Evolutionary conservation across 2,113 vertebrate genomes (phyloP).

Genomic region (Bambusicola thoracicus): DNA sequence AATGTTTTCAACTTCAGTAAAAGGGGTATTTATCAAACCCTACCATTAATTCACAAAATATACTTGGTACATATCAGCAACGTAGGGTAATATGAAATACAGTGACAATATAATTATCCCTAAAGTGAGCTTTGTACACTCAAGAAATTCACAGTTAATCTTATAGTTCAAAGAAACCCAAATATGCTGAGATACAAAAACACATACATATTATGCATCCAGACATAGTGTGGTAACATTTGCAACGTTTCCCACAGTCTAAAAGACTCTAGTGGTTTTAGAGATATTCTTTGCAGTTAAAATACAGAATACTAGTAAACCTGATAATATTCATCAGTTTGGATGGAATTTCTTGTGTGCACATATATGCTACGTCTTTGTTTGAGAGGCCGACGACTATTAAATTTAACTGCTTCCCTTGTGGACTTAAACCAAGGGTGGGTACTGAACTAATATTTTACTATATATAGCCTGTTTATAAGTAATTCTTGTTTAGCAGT

Average conservation of each 20-base stretch:
- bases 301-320: slow-evolving; percentile 13
- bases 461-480: not conserved
- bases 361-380: not conserved
- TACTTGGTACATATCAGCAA: not conserved
- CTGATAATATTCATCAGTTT: not conserved
- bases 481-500: not conserved
- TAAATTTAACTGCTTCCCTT: slow-evolving; percentile 14
- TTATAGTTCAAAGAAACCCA: slow-evolving; percentile 16
- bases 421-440: not conserved
- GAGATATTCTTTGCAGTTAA: not conserved
- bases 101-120: not conserved
- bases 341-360: not conserved
- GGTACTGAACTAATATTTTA: not conserved
- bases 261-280: slow-evolving; percentile 17
- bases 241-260: not conserved
- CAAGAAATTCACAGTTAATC: slow-evolving; percentile 13
- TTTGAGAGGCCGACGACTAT: not conserved
- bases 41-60: not conserved
- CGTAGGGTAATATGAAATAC: not conserved
- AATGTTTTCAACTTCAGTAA: not conserved
- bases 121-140: not conserved
- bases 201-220: not conserved
- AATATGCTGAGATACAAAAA: not conserved
- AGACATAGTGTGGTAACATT: not conserved
- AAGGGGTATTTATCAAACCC: not conserved